A percentile compares a stretch with the other conserved stretches of the same genome.
These are phyloP conservation scores for Pachyseris speciosa DNA, from an alignment of 64 coral and sea anemone species.

Conservation along the genomic window DNA sequence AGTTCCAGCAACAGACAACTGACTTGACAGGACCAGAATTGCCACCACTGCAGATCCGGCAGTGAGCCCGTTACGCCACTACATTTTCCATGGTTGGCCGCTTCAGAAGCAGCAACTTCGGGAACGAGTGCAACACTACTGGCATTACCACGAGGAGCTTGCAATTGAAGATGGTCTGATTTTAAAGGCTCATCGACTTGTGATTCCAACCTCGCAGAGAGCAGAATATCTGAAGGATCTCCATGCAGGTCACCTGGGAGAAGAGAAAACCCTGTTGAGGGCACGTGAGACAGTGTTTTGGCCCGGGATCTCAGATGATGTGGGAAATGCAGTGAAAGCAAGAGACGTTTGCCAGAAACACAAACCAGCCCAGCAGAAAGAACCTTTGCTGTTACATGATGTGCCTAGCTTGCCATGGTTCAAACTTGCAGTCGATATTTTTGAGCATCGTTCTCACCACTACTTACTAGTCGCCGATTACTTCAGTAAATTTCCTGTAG, in stretches of 20 bases:
- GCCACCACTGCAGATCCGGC: background rate
- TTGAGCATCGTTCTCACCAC: conserved; percentile 5
- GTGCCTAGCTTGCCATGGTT: conserved; percentile 27
- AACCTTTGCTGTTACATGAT: background rate
- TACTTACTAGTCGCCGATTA: conserved; percentile 58
- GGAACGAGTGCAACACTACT: background rate
- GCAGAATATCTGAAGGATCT: background rate
- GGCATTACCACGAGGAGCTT: background rate
- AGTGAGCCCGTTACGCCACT: background rate
- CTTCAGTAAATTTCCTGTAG: conserved; percentile 66
- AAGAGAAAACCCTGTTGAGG: conserved; percentile 28
- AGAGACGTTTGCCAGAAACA: conserved; percentile 8
- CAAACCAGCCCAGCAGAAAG: conserved; percentile 3
- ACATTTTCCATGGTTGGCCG: background rate
- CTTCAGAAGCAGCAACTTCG: background rate
- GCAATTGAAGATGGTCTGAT: conserved; percentile 4
- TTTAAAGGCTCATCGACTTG: background rate
- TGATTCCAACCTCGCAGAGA: background rate
- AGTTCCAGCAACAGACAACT: background rate
- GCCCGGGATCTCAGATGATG: conserved; percentile 37
- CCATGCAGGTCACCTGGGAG: conserved; percentile 4
- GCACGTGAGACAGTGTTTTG: conserved; percentile 39
- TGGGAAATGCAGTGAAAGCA: background rate
- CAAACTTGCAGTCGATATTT: conserved; percentile 18
- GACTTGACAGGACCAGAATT: background rate